A percentile compares a stretch with the other conserved stretches of the same genome.
phyloP scores from a whole-genome alignment of 2,888 invertebrate genomes.

The Palloptera scutellata region DNA sequence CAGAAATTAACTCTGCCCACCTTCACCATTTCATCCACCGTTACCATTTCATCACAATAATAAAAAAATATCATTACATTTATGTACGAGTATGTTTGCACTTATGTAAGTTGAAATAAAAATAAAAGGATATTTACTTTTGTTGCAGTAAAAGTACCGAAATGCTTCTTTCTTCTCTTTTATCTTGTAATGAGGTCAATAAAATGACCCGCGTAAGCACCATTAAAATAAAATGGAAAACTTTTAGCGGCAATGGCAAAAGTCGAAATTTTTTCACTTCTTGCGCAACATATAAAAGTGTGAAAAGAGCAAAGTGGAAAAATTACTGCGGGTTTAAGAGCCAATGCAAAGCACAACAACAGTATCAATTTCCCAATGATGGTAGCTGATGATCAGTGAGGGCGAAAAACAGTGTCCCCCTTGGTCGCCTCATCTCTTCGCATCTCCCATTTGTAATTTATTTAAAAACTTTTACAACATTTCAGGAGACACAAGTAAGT shows the following conservation, averaged over 20 bases:
- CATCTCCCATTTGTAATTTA: conserved; percentile 5
- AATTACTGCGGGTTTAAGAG: conserved; percentile 6
- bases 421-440: background rate
- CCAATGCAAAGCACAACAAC: conserved; percentile 2
- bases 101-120: background rate
- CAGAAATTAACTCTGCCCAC: too few species aligned
- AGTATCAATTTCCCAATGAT: background rate
- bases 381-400: background rate
- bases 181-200: conserved; percentile 41
- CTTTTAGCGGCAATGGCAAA: conserved; percentile 11
- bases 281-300: conserved; percentile 2
- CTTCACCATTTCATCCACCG: too few species aligned
- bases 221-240: conserved; percentile 5
- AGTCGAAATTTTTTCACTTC: too few species aligned
- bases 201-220: conserved; percentile 51
- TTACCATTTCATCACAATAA: too few species aligned
- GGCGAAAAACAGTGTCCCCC: background rate
- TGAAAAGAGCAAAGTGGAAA: conserved; percentile 9
- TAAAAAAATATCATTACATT: too few species aligned
- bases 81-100: too few species aligned
- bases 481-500: background rate
- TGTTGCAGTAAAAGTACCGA: conserved; percentile 22
- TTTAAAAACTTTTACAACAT: conserved; percentile 19
- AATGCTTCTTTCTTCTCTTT: conserved; percentile 27
- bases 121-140: conserved; percentile 21